Percentiles rank a stretch among this genome's conserved stretches.
These are phyloP conservation scores for Amphilophus citrinellus DNA, from an alignment of 2,113 vertebrate species.

Conservation along the genomic window DNA sequence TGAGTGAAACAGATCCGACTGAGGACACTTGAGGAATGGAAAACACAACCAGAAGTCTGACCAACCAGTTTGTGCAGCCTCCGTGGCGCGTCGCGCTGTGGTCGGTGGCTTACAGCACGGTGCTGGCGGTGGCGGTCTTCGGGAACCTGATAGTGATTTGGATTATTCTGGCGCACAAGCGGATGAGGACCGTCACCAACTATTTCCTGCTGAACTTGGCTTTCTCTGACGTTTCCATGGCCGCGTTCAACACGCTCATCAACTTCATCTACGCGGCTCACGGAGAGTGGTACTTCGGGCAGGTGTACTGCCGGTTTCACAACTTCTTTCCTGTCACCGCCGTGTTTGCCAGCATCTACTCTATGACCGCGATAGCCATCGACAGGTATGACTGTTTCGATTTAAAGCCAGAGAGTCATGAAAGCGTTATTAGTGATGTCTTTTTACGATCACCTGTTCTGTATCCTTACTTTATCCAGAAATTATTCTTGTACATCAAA, in stretches of 20 bases:
- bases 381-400: conserved; percentile 86
- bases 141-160: conserved; percentile 94
- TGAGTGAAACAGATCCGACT: not conserved
- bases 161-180: conserved; percentile 95
- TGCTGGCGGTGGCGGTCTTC: conserved; percentile 90
- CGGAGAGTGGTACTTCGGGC: conserved; percentile 96
- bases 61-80: conserved; percentile 93
- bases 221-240: conserved; percentile 93
- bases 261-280: conserved; percentile 95
- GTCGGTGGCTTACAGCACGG: conserved; percentile 90
- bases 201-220: conserved; percentile 95
- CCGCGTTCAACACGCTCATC: conserved; percentile 94
- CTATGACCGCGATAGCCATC: conserved; percentile 94
- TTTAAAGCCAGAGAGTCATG: not conserved
- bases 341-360: conserved; percentile 98
- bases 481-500: no score
- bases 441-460: not conserved
- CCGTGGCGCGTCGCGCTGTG: conserved; percentile 93
- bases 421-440: not conserved
- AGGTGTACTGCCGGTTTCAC: conserved; percentile 94
- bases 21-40: conserved; percentile 64
- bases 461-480: not conserved
- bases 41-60: conserved; percentile 77
- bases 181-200: conserved; percentile 96
- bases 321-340: conserved; percentile 97